A percentile compares a stretch with the other conserved stretches of the same genome.
Conservation (phyloP, 2,888 invertebrate genomes). For the Tiliacea citrago region DNA sequence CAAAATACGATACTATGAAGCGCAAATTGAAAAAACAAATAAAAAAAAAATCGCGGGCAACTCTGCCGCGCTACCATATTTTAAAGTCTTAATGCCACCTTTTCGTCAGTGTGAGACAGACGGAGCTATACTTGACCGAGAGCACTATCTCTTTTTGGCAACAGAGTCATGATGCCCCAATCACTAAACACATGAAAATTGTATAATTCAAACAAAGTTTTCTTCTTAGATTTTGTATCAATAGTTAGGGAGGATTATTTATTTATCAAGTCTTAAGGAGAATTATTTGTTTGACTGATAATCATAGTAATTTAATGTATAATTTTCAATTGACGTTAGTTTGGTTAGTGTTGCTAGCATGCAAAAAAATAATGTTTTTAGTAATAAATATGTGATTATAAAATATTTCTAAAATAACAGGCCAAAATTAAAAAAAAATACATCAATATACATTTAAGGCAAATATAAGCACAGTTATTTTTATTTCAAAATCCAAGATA, state of each 20-base stretch:
- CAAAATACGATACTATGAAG: no score
- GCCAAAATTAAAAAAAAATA: not conserved
- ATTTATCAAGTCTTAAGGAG: no score
- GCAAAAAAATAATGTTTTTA: slow-evolving; percentile 10
- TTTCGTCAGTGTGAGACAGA: not conserved
- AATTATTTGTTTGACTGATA: not conserved
- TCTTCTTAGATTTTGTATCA: not conserved
- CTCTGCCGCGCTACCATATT: not conserved
- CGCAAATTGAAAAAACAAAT: not conserved
- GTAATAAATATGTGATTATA: slow-evolving; percentile 6
- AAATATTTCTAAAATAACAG: not conserved
- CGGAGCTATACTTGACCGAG: not conserved
- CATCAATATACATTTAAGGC: not conserved
- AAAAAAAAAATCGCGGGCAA: not conserved
- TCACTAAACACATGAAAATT: not conserved
- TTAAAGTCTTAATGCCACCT: not conserved
- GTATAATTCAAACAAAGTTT: not conserved
- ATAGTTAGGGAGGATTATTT: not conserved
- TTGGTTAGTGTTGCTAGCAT: slow-evolving; percentile 9
- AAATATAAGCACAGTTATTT: not conserved
- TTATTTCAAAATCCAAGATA: no score
- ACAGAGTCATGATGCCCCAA: not conserved
- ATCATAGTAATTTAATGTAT: not conserved
- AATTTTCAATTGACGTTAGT: not conserved
- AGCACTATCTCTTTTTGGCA: not conserved